Percentiles rank a stretch among this genome's conserved stretches.
phyloP scores from a whole-genome alignment of 2,888 invertebrate species.

The Cerceris rybyensis region DNA sequence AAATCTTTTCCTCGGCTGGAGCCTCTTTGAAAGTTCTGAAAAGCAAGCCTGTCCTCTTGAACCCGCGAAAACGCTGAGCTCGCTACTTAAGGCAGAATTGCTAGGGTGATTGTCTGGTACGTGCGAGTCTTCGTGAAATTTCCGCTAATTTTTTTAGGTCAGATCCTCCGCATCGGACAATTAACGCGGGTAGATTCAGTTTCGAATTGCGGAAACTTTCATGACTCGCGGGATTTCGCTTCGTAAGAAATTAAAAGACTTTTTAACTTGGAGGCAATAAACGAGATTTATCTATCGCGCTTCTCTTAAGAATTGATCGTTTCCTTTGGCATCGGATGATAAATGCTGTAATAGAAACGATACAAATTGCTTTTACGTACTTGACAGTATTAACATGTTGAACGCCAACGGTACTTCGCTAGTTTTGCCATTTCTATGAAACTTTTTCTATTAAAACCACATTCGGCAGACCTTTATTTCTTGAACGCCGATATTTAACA shows the following conservation, averaged over 20 bases:
- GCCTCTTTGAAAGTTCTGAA: conserved; percentile 14
- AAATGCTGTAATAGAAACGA: neutral
- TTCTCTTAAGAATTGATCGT: too few species aligned
- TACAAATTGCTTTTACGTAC: too few species aligned
- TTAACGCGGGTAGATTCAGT: conserved; percentile 1
- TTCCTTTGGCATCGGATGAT: neutral
- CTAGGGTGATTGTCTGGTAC: conserved; percentile 29
- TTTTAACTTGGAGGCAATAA: neutral
- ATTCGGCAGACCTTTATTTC: too few species aligned
- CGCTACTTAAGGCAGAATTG: conserved; percentile 35
- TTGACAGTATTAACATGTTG: neutral
- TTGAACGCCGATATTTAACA: too few species aligned
- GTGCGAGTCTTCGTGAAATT: conserved; percentile 34
- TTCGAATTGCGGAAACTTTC: neutral
- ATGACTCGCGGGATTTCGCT: neutral
- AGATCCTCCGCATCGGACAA: neutral
- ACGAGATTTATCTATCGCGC: too few species aligned
- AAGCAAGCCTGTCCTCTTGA: conserved; percentile 30
- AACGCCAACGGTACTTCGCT: neutral
- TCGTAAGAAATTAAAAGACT: neutral
- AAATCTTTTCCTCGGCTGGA: neutral
- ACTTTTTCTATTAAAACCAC: too few species aligned
- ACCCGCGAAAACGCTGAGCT: conserved; percentile 52
- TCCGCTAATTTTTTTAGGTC: conserved; percentile 51
- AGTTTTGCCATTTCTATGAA: too few species aligned